These are phyloP conservation scores for Andrena trimmerana DNA, from an alignment of 2,888 invertebrate species.

Conservation along the genomic window DNA sequence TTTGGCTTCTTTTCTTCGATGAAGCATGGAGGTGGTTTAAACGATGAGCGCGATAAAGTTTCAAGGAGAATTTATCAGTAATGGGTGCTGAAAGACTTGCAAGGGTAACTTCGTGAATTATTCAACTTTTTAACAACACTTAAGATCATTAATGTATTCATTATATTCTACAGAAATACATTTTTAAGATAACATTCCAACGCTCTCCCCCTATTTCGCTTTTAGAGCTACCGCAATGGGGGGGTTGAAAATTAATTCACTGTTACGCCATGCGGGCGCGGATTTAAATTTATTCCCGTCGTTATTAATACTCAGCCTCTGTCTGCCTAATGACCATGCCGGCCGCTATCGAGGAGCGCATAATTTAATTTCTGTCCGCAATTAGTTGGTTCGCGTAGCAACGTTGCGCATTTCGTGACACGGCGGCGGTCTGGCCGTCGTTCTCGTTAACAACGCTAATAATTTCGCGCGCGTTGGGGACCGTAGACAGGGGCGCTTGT, in stretches of 20 bases:
- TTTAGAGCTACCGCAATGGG: neutral
- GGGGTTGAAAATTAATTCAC: neutral
- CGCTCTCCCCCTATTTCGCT: neutral
- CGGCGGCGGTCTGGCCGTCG: neutral
- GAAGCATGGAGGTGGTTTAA: neutral
- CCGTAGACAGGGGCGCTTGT: neutral
- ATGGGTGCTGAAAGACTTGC: neutral
- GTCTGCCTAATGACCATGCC: neutral
- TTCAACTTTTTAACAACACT: too few species aligned
- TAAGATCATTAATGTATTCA: too few species aligned
- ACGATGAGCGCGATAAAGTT: neutral
- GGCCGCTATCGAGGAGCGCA: constrained; percentile 17
- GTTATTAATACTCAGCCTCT: constrained; percentile 7
- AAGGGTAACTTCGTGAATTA: neutral
- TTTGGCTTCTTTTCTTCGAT: neutral
- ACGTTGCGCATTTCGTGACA: neutral
- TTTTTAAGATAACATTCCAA: neutral
- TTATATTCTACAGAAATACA: neutral
- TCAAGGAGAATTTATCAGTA: neutral
- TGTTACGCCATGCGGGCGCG: neutral
- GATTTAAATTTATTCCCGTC: neutral
- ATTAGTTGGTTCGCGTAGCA: constrained; percentile 19
- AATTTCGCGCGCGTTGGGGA: neutral
- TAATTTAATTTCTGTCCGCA: constrained; percentile 29
- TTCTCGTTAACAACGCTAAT: constrained; percentile 10